phyloP scores from a whole-genome alignment of 1,140 invertebrate species.

The Palaemon carinicauda region DNA sequence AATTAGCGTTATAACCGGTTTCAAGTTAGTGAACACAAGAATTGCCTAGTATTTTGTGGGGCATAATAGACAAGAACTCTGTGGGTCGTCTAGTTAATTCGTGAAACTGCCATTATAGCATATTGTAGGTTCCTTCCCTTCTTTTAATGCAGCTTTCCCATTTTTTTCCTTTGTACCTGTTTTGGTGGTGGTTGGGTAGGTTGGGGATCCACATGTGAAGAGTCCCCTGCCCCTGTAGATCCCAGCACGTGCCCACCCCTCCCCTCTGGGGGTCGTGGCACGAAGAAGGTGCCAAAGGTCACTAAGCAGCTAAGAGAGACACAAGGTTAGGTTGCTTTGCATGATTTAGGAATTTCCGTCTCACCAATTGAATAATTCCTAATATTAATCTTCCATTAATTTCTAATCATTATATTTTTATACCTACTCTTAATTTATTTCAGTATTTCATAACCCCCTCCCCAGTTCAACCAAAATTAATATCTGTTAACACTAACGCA shows the following conservation, averaged over 20 bases:
- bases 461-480: too few relatives aligned
- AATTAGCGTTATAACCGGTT: too few relatives aligned
- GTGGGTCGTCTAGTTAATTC: too few relatives aligned
- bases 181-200: slow-evolving; percentile 18
- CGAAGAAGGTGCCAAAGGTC: slow-evolving; percentile 48
- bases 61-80: too few relatives aligned
- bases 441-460: too few relatives aligned
- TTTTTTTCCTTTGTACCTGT: slow-evolving; percentile 3
- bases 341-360: background rate
- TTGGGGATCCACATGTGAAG: slow-evolving; percentile 39
- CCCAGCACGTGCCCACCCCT: slow-evolving; percentile 34
- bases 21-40: too few relatives aligned
- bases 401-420: too few relatives aligned
- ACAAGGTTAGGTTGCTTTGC: slow-evolving; percentile 40
- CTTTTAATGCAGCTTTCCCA: background rate
- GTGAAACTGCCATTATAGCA: too few relatives aligned
- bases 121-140: background rate
- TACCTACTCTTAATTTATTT: too few relatives aligned
- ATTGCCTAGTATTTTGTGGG: too few relatives aligned
- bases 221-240: slow-evolving; percentile 37
- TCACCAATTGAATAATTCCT: background rate
- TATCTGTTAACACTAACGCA: too few relatives aligned
- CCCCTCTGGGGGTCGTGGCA: background rate
- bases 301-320: slow-evolving; percentile 44
- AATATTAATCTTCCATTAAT: too few relatives aligned